Evolutionary conservation across 1,140 invertebrate genomes (phyloP).

Genomic region (Diabrotica undecimpunctata): DNA sequence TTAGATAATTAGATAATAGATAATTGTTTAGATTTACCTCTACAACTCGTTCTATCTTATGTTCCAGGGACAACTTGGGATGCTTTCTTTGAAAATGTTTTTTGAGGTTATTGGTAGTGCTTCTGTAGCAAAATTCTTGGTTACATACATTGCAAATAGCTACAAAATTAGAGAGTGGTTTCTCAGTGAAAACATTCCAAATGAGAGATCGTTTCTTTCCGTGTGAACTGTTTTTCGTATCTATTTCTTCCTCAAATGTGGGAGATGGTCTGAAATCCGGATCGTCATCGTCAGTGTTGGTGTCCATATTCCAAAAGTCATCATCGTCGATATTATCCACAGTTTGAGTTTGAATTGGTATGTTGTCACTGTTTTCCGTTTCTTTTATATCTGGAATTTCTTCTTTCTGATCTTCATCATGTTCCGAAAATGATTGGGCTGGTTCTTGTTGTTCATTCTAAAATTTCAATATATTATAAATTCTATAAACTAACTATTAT

Average conservation of each 20-base stretch:
- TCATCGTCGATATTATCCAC: background rate
- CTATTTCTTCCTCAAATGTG: background rate
- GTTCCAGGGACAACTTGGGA: background rate
- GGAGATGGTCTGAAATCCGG: background rate
- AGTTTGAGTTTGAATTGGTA: background rate
- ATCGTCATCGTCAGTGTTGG: background rate
- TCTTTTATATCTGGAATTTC: no score
- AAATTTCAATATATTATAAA: no score
- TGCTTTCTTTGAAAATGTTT: background rate
- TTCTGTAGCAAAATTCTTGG: conserved; percentile 2
- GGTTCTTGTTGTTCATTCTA: no score
- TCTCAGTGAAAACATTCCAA: background rate
- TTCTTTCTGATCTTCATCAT: no score
- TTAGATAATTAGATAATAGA: background rate
- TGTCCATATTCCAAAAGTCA: background rate
- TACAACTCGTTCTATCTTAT: background rate
- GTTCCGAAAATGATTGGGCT: no score
- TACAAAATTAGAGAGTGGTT: background rate
- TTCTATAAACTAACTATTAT: no score
- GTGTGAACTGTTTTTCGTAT: background rate
- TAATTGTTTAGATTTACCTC: background rate
- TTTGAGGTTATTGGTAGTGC: background rate
- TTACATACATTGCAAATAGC: background rate
- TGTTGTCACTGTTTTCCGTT: background rate
- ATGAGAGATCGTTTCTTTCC: background rate